Base-by-base conservation (phyloP, 2,113 vertebrate genomes). In the Gambusia holbrooki region DNA sequence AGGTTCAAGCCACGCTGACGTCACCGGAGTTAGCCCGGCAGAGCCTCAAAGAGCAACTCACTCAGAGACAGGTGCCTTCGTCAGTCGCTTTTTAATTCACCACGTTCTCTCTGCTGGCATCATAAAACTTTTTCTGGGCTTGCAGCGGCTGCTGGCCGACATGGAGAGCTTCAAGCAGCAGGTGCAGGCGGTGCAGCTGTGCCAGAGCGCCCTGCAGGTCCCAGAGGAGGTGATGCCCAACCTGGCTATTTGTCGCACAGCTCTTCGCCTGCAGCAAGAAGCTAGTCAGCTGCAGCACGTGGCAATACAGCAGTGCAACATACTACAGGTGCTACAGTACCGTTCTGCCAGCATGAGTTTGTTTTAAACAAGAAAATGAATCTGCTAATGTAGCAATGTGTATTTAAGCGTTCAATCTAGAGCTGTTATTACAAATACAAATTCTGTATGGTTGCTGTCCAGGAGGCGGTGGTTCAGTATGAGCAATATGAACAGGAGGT, bases 401-500 rank as follows among this genome's bases (percentile, higher is more conserved):
- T 48, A 48, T 45, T 17, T 45, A 45, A 15, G 3, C 48, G 0
- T 54, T 54, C 37, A 13, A 40, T 7, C 7, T 54, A 45, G 48
- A 25, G 9, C 19, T 54, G 17, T 54, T 19, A 25, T 54, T 54
- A 25, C 6, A 8, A 54, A 15, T 45, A 17, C 42, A 45, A 17
- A 42, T n/a, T 6, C 25, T 7, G 22, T 58, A 10, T 58, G 7
- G 19, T 28, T 19, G 62, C 15, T 82, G 35, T 58, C 11, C 84
- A 99, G 98, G 98, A 99, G 92, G 98, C 97, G 2, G 95, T 97
- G 84, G 96, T 98, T 77, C 98, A 98, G 67, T 97, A 98, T 58
- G 98, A 99, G 48, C 98, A 98, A 11, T 98, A 97, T 12, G 97
- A 99, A 60, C 97, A 98, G 87, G 98, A 99, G 90, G 97, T 98